A percentile compares a stretch with the other conserved stretches of the same genome.
Conservation (phyloP, 1,140 invertebrate genomes). For the Trypoxylus dichotomus region DNA sequence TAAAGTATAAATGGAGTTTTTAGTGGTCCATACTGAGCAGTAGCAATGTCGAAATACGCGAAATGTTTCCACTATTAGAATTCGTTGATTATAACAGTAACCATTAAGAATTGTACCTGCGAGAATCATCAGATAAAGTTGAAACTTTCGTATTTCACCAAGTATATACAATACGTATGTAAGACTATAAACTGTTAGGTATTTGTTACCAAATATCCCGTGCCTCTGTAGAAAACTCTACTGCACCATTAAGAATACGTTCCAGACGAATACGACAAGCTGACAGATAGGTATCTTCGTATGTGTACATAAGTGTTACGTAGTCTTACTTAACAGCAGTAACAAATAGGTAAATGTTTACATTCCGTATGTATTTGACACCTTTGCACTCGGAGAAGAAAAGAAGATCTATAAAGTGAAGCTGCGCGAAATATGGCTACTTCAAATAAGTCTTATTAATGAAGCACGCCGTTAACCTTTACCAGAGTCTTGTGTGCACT, state of each 20-base stretch:
- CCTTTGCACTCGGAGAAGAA: slow-evolving; percentile 16
- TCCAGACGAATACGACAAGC: slow-evolving; percentile 1
- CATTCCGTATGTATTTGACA: slow-evolving; percentile 15
- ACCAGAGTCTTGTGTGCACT: background rate
- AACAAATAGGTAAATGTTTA: slow-evolving; percentile 20
- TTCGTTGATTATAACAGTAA: too few species aligned
- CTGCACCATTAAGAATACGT: background rate
- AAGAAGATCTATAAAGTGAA: background rate
- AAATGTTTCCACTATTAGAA: too few species aligned
- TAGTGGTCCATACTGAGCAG: too few species aligned
- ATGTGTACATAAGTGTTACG: slow-evolving; percentile 10
- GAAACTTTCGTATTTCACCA: too few species aligned
- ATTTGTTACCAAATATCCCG: background rate
- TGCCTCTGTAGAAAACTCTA: background rate
- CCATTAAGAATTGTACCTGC: too few species aligned
- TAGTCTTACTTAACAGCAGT: slow-evolving; percentile 16
- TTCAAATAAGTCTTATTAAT: slow-evolving; percentile 16
- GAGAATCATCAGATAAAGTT: too few species aligned
- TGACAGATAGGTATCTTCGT: slow-evolving; percentile 5
- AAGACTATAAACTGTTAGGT: background rate
- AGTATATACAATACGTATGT: too few species aligned
- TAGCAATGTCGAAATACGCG: too few species aligned
- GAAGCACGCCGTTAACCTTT: slow-evolving; percentile 10
- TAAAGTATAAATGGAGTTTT: too few species aligned
- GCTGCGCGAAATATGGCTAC: background rate